These are phyloP conservation scores for Macquaria australasica DNA, from an alignment of 2,113 vertebrate genomes.

Conservation along the genomic window DNA sequence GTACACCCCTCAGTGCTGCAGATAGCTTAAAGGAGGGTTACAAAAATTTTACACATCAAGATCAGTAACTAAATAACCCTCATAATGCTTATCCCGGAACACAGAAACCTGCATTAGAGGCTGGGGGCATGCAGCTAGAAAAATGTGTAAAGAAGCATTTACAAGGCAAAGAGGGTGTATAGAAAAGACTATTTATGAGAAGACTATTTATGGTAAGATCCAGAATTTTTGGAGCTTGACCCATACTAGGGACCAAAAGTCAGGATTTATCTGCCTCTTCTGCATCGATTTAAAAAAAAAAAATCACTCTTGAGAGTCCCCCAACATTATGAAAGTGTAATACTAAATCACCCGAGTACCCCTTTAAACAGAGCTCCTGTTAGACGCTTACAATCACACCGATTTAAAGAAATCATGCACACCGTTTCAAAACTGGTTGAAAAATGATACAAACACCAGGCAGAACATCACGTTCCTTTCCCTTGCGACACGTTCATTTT, in stretches of 20 bases:
- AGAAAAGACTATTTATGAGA: neutral
- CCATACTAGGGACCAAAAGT: conserved; percentile 48
- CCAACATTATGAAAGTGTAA: conserved; percentile 48
- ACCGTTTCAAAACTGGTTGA: conserved; percentile 19
- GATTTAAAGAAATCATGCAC: conserved; percentile 11
- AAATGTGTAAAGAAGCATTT: conserved; percentile 3
- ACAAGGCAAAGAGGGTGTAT: neutral
- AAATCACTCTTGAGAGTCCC: conserved; percentile 7
- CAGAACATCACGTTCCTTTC: conserved; percentile 8
- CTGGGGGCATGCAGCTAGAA: neutral
- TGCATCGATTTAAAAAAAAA: conserved; percentile 2
- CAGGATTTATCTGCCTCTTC: conserved; percentile 13
- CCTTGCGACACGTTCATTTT: conserved; percentile 2
- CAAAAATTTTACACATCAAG: neutral
- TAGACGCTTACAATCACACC: conserved; percentile 11
- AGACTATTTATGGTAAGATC: neutral
- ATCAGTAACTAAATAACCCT: neutral
- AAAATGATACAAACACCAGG: conserved; percentile 19
- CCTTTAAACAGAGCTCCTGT: conserved; percentile 19
- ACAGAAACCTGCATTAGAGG: conserved; percentile 16
- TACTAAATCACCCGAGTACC: conserved; percentile 29
- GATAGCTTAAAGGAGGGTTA: neutral
- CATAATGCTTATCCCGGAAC: conserved; percentile 2
- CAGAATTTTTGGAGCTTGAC: neutral
- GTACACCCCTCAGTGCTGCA: conserved; percentile 16